These are phyloP conservation scores for Cybosia mesomella DNA, from an alignment of 2,888 invertebrate species.

Conservation along the genomic window DNA sequence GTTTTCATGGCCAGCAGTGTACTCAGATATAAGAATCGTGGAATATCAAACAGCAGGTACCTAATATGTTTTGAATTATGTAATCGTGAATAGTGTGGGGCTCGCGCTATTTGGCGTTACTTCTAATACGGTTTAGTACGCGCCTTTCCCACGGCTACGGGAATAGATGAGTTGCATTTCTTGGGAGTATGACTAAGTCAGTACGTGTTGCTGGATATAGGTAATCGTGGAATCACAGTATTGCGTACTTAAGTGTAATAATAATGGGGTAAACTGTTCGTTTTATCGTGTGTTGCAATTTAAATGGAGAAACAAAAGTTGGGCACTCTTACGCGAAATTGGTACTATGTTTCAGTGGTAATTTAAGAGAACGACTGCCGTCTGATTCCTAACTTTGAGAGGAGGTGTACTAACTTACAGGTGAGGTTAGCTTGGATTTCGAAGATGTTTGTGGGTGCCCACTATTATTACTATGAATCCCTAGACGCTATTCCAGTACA, in stretches of 20 bases:
- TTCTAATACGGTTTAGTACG: not conserved
- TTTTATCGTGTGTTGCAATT: not conserved
- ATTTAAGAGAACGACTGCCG: too few species aligned
- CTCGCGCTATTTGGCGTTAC: slow-evolving; percentile 17
- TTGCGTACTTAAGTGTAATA: not conserved
- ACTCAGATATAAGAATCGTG: slow-evolving; percentile 56
- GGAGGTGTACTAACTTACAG: too few species aligned
- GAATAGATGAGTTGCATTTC: slow-evolving; percentile 17
- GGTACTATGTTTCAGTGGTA: too few species aligned
- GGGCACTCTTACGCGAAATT: too few species aligned
- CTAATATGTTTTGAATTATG: slow-evolving; percentile 54
- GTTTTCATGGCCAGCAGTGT: slow-evolving; percentile 37
- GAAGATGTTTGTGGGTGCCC: too few species aligned
- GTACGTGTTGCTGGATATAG: not conserved
- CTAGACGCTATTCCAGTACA: too few species aligned
- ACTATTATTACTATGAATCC: too few species aligned
- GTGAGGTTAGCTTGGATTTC: too few species aligned
- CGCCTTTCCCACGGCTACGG: slow-evolving; percentile 21
- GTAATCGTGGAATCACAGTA: not conserved
- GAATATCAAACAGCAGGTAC: slow-evolving; percentile 49
- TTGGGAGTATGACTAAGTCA: slow-evolving; percentile 15
- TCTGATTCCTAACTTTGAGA: too few species aligned
- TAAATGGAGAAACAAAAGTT: not conserved
- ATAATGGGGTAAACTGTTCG: not conserved
- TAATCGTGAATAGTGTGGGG: slow-evolving; percentile 27